Evolutionary conservation across 2,888 invertebrate species (phyloP).

Genomic region (Drosophila austrosaltans): DNA sequence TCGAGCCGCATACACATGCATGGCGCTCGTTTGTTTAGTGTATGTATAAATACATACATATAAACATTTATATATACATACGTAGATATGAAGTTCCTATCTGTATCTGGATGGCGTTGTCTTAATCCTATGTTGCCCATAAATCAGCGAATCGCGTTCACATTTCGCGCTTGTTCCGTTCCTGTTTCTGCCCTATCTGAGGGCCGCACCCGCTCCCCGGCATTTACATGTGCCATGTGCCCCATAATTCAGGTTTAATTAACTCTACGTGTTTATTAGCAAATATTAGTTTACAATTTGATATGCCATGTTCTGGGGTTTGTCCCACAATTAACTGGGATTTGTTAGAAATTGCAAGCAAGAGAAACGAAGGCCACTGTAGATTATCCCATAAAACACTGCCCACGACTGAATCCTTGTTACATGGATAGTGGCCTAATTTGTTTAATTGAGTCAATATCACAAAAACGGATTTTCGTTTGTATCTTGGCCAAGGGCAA

Average conservation of each 20-base stretch:
- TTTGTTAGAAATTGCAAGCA: slow-evolving; percentile 35
- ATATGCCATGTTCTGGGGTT: slow-evolving; percentile 56
- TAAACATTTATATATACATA: slow-evolving; percentile 25
- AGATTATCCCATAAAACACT: slow-evolving; percentile 5
- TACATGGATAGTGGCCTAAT: not conserved
- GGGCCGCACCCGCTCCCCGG: not conserved
- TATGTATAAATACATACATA: slow-evolving; percentile 22
- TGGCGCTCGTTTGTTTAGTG: slow-evolving; percentile 8
- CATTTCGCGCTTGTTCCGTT: slow-evolving; percentile 65
- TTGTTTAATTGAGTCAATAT: slow-evolving; percentile 1
- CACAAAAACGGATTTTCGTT: not conserved
- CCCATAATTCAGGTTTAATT: slow-evolving; percentile 81
- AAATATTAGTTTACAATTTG: slow-evolving; percentile 81
- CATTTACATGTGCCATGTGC: slow-evolving; percentile 53
- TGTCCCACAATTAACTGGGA: slow-evolving; percentile 49
- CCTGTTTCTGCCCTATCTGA: slow-evolving; percentile 49
- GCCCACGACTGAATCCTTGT: not conserved
- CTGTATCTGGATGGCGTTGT: slow-evolving; percentile 54
- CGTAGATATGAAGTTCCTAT: slow-evolving; percentile 50
- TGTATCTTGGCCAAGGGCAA: not conserved
- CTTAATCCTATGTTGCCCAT: slow-evolving; percentile 78
- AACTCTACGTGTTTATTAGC: slow-evolving; percentile 80
- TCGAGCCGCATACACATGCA: slow-evolving; percentile 30
- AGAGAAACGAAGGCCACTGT: slow-evolving; percentile 22
- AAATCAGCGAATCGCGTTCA: slow-evolving; percentile 79